Evolutionary conservation across 1,140 invertebrate genomes (phyloP), one percentile per base, ranked within the genome.

Genomic region (Nebria ingens): DNA sequence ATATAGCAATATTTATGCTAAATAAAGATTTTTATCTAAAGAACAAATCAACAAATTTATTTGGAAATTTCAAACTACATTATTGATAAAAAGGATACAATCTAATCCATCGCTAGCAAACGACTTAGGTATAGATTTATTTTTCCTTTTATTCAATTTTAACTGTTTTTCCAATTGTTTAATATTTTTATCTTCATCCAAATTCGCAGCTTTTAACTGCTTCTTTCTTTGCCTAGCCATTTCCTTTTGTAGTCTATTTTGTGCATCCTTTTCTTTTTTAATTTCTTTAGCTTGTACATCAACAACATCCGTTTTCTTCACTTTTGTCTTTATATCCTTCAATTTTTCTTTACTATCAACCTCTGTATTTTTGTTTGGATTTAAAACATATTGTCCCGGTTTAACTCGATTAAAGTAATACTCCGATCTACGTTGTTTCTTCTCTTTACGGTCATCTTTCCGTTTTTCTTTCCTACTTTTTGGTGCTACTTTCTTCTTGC

Each of bases 81-180:
- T 50, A n/a, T n/a, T n/a, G 52, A 57, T 59, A 56, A 58, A 77
- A 81, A 84, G 79, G 79, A 89, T 88, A 89, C 89, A 94, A 67
- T 92, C 90, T 21, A 94, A 73, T 1, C 91, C 91, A 79, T 93
- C 91, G 52, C 77, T 73, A 38, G 78, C 66, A 72, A 94, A 94
- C 58, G 82, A 84, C 64, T 87, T 86, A 3, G 89, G 86, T 29
- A 87, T 75, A 52, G 76, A 77, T 64, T 90, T 89, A 21, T 75
- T 79, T 65, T 86, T 88, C 49, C 76, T 77, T 64, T 87, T 90
- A 63, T 92, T 88, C 2, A 96, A 64, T 60, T 87, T 87, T 1
- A 96, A 70, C 66, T 87, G 81, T 68, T 95, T 94, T 64, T 90
- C 89, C 55, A 94, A 68, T 63, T 82, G 81, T 62, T 82, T 84